phyloP scores from a whole-genome alignment of 1,140 invertebrate species.

The Pomacea maculata region DNA sequence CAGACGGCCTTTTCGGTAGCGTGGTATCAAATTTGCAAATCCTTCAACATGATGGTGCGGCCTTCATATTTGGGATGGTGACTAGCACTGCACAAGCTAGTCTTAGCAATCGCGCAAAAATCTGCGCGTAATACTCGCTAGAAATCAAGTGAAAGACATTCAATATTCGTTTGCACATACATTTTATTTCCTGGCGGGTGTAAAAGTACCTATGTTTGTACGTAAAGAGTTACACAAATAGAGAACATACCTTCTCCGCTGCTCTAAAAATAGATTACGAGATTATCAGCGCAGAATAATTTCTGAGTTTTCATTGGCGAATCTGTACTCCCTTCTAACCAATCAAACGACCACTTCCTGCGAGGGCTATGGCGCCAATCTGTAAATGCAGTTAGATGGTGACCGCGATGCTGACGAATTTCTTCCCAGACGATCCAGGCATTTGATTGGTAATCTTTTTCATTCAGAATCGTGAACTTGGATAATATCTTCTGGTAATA shows the following conservation, averaged over 20 bases:
- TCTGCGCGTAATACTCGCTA: background rate
- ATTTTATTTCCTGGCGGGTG: slow-evolving; percentile 10
- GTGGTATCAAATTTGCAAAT: slow-evolving; percentile 35
- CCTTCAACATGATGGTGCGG: slow-evolving; percentile 25
- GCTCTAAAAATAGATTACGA: slow-evolving; percentile 41
- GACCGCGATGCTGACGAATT: slow-evolving; percentile 13
- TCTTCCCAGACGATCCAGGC: background rate
- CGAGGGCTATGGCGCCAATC: slow-evolving; percentile 40
- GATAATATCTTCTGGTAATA: too few species aligned
- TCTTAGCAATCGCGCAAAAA: slow-evolving; percentile 1
- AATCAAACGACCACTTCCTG: slow-evolving; percentile 24
- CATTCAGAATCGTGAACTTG: too few species aligned
- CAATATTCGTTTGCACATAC: slow-evolving; percentile 4
- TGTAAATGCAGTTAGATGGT: slow-evolving; percentile 30
- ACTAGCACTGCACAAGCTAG: slow-evolving; percentile 12
- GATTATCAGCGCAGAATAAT: slow-evolving; percentile 19
- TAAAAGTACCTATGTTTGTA: slow-evolving; percentile 16
- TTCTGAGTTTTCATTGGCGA: slow-evolving; percentile 34
- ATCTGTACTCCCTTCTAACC: slow-evolving; percentile 14
- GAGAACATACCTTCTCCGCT: slow-evolving; percentile 45
- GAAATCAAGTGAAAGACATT: background rate
- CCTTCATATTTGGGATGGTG: slow-evolving; percentile 25
- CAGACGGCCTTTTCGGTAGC: slow-evolving; percentile 24
- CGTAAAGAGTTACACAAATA: slow-evolving; percentile 32
- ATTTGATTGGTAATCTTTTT: slow-evolving; percentile 5